phyloP scores from a whole-genome alignment of 2,888 invertebrate genomes.

The Autographa gamma region DNA sequence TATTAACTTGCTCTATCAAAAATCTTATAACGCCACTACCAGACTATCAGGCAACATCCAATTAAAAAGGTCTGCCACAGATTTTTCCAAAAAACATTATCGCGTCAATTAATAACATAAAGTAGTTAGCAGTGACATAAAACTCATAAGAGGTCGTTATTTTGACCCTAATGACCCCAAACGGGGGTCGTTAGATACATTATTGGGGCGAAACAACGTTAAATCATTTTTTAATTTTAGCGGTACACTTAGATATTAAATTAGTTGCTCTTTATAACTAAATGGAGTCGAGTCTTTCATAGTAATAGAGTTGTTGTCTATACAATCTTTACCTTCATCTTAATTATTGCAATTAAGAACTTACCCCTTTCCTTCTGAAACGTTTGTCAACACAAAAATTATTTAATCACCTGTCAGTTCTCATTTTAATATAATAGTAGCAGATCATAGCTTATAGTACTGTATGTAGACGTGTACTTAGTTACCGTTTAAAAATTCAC shows the following conservation, averaged over 20 bases:
- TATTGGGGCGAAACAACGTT: constrained; percentile 70
- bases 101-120: constrained; percentile 56
- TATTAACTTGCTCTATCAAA: background rate
- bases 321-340: no score
- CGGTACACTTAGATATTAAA: constrained; percentile 51
- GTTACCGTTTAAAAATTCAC: no score
- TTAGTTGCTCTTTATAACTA: constrained; percentile 56
- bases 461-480: no score
- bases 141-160: constrained; percentile 80
- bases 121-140: constrained; percentile 59
- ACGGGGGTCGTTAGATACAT: constrained; percentile 68
- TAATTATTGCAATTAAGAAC: no score
- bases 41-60: background rate
- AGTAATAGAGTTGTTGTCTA: no score
- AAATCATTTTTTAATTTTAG: constrained; percentile 80
- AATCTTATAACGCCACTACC: background rate
- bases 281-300: constrained; percentile 20
- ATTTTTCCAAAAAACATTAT: constrained; percentile 40
- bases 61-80: constrained; percentile 6
- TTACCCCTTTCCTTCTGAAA: no score
- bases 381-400: no score
- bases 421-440: no score
- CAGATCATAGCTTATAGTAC: no score
- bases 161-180: constrained; percentile 73
- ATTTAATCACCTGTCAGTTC: no score